Base-by-base conservation (phyloP, 2,797 vertebrate species). In the Steatocranus sp. region DNA sequence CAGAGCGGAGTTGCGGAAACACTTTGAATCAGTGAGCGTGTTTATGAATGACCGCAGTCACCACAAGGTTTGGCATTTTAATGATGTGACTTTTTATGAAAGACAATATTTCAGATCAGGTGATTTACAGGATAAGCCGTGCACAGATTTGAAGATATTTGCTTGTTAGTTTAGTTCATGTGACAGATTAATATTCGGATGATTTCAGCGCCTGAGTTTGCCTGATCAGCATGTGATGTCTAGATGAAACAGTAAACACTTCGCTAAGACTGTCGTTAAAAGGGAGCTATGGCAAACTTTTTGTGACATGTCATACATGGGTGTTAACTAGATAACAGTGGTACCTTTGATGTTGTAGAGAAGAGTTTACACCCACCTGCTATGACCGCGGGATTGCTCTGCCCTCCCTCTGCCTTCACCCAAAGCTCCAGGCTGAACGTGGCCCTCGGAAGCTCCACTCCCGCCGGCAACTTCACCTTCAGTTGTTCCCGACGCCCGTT, bases 361-460 rank as follows among this genome's bases (percentile, higher is more conserved):
- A 34, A 11, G 49, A n/a, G 84, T 11, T 56, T 66, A 41, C 83
- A 95, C 93, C 95, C 96, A 99, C 98, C 98, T 98, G 98, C 96
- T 58, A 99, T 96, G 86, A 99, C 86, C 43, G 97, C 97, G 5
- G 97, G 98, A 91, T 96, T 97, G 93, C 94, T 97, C 96, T 99
- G 98, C 15, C 98, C 98, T 84, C 98, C 98, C 84, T 99, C 98
- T 1, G 97, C 97, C 79, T 96, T 98, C 88, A 98, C 96, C 98
- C 98, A 99, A 78, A 97, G 93, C 95, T 99, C 98, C 91, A 98
- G 86, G 27, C 97, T 99, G 96, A 99, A 99, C 18, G 85, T 89
- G 80, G 93, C 95, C 81, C 96, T 93, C 49, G 98, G 98, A 89
- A 97, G 92, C 84, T 96, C 95, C 80, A 96, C 88, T 82, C 93